Evolutionary conservation across 2,797 vertebrate species (phyloP).

Genomic region (Coregonus suidteri): DNA sequence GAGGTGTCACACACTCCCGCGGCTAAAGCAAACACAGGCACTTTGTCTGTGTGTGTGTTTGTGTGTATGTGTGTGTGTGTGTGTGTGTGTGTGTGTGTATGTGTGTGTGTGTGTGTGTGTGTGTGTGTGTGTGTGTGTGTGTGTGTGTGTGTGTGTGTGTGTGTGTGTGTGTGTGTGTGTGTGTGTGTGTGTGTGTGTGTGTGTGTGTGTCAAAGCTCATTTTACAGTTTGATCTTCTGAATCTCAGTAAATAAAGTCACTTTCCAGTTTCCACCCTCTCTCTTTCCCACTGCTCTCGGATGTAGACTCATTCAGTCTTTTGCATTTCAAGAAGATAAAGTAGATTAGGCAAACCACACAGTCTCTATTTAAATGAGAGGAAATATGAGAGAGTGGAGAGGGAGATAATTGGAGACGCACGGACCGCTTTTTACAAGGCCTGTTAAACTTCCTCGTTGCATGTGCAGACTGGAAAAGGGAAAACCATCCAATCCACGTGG

Average conservation of each 20-base stretch:
- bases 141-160: constrained; percentile 14
- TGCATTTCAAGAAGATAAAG: constrained; percentile 55
- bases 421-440: neutral
- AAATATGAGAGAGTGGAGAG: constrained; percentile 20
- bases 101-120: constrained; percentile 19
- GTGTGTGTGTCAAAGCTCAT: constrained; percentile 4
- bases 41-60: neutral
- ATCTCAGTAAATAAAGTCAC: constrained; percentile 57
- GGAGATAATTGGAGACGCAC: constrained; percentile 36
- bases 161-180: neutral
- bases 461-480: constrained; percentile 44
- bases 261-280: constrained; percentile 50
- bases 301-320: constrained; percentile 50
- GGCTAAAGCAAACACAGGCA: constrained; percentile 51
- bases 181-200: too few relatives aligned
- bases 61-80: neutral
- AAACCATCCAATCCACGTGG: constrained; percentile 1
- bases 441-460: constrained; percentile 38
- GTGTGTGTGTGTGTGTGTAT: constrained; percentile 34
- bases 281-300: constrained; percentile 28
- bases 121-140: constrained; percentile 9
- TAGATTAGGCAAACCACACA: constrained; percentile 45
- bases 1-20: constrained; percentile 73
- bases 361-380: constrained; percentile 42
- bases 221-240: constrained; percentile 34